These are phyloP conservation scores for Monarcha castaneiventris DNA, from an alignment of 2,113 vertebrate species.

Conservation along the genomic window DNA sequence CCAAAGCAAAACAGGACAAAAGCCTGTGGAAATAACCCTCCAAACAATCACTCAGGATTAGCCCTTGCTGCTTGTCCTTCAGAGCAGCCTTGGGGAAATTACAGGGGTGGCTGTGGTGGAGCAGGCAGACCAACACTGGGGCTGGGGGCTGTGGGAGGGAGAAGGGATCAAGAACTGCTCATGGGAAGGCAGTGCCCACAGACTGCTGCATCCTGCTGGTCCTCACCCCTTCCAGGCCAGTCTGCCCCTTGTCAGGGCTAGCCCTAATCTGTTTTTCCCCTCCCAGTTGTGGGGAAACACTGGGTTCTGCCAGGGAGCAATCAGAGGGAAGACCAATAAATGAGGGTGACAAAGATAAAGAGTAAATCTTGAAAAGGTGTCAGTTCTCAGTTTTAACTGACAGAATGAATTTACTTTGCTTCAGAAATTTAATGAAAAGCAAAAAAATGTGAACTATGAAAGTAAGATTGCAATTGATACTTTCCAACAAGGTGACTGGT, in stretches of 20 bases:
- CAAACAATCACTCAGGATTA: background rate
- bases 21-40: background rate
- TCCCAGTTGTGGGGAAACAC: background rate
- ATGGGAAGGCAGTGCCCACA: fast-evolving
- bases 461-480: background rate
- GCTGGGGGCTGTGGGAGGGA: background rate
- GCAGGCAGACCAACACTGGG: fast-evolving
- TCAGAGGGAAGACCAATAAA: background rate
- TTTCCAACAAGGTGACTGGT: background rate
- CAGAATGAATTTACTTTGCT: background rate
- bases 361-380: background rate
- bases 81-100: background rate
- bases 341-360: background rate
- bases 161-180: background rate
- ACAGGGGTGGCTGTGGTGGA: background rate
- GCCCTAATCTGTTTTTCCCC: background rate
- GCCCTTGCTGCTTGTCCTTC: background rate
- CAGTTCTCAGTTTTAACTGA: background rate
- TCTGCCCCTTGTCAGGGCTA: background rate
- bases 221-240: background rate
- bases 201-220: background rate
- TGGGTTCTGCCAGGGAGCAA: background rate
- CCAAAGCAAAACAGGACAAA: background rate
- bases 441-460: background rate
- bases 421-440: background rate